Conservation (phyloP, 2,113 vertebrate genomes). For the Cryptomyrus ogoouensis region DNA sequence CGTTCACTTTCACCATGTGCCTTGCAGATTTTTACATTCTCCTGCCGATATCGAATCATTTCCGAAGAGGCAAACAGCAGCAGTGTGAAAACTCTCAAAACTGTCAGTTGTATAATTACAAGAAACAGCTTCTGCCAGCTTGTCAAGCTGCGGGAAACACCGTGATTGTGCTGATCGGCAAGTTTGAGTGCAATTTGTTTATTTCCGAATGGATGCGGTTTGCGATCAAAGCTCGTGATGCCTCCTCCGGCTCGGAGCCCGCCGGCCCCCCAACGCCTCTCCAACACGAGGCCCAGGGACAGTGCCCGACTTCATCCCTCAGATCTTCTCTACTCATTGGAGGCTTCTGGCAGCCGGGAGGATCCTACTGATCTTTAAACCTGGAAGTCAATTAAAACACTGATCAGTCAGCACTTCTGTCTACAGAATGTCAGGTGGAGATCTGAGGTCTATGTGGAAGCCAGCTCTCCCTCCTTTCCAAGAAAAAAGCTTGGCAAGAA, state of each 20-base stretch:
- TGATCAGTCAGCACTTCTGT: constrained; percentile 30
- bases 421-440: constrained; percentile 20
- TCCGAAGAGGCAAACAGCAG: not conserved
- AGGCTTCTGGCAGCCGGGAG: constrained; percentile 23
- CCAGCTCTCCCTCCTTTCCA: constrained; percentile 9
- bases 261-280: constrained; percentile 1
- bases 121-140: not conserved
- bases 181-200: constrained; percentile 3
- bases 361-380: constrained; percentile 24
- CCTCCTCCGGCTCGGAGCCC: not conserved
- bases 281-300: constrained; percentile 13
- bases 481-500: constrained; percentile 14
- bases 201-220: constrained; percentile 18
- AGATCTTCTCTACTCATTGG: constrained; percentile 24
- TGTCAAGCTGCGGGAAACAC: not conserved
- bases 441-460: constrained; percentile 26
- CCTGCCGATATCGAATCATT: not conserved
- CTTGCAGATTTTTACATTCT: not conserved
- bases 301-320: not conserved
- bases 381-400: constrained; percentile 31
- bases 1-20: not conserved
- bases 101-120: not conserved
- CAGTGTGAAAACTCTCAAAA: not conserved
- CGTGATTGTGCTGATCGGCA: constrained; percentile 6
- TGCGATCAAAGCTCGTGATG: constrained; percentile 2